These are phyloP conservation scores for Epirrita christyi DNA, from an alignment of 2,888 invertebrate species.

Conservation along the genomic window DNA sequence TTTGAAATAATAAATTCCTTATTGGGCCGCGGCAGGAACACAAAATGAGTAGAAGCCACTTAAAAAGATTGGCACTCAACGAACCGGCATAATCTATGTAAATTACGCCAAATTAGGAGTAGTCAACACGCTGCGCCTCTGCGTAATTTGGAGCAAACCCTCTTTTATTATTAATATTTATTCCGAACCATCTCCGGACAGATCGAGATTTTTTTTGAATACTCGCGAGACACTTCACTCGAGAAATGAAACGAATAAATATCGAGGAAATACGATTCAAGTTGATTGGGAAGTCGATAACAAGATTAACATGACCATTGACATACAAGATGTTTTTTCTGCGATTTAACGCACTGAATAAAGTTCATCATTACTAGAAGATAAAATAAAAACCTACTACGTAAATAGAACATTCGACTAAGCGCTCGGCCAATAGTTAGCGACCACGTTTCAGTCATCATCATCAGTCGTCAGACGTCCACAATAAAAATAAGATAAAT, in stretches of 20 bases:
- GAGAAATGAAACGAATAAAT: slow-evolving; percentile 74
- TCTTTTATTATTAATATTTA: slow-evolving; percentile 84
- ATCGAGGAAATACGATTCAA: slow-evolving; percentile 42
- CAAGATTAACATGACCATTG: slow-evolving; percentile 4
- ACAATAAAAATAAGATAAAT: too few relatives aligned
- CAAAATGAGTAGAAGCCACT: slow-evolving; percentile 82
- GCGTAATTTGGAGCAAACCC: slow-evolving; percentile 81
- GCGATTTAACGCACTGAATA: too few relatives aligned
- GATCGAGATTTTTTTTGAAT: slow-evolving; percentile 63
- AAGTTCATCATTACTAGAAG: too few relatives aligned
- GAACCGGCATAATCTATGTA: slow-evolving; percentile 84
- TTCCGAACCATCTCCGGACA: slow-evolving; percentile 69
- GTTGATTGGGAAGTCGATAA: slow-evolving; percentile 26
- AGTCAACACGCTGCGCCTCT: slow-evolving; percentile 79
- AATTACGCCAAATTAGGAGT: slow-evolving; percentile 84
- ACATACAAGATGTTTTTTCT: neutral
- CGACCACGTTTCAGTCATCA: too few relatives aligned
- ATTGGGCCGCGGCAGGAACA: slow-evolving; percentile 72
- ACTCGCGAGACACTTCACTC: slow-evolving; percentile 63
- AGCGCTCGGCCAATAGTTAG: too few relatives aligned
- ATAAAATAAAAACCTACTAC: too few relatives aligned
- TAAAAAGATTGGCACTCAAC: slow-evolving; percentile 85
- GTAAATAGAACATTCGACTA: too few relatives aligned
- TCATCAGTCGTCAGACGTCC: too few relatives aligned
- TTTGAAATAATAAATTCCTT: slow-evolving; percentile 76